Evolutionary conservation across 2,113 vertebrate genomes (phyloP).

Genomic region (Caloenas nicobarica): DNA sequence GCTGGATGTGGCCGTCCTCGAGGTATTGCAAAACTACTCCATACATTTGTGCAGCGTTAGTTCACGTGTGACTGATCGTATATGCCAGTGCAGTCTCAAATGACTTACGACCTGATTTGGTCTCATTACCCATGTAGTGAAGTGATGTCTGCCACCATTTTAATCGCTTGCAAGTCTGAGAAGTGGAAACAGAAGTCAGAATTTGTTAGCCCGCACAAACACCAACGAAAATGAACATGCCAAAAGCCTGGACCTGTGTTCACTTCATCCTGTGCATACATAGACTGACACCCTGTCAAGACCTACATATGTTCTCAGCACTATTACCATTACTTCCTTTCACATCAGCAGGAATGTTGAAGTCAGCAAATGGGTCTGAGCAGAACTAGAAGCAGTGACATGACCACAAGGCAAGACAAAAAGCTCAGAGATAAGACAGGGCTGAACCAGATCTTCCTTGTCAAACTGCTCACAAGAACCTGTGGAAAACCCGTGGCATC

Average conservation of each 20-base stretch:
- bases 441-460: background rate
- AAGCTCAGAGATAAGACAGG: background rate
- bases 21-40: background rate
- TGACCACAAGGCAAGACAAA: background rate
- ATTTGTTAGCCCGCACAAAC: background rate
- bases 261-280: background rate
- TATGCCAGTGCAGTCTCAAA: background rate
- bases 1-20: background rate
- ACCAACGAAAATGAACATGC: background rate
- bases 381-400: background rate
- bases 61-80: background rate
- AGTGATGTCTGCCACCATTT: background rate
- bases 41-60: background rate
- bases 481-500: background rate
- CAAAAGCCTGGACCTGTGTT: background rate
- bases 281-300: background rate
- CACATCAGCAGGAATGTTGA: no score
- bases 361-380: background rate
- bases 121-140: background rate
- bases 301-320: background rate
- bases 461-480: background rate
- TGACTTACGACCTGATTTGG: background rate
- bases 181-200: constrained; percentile 1
- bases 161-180: constrained; percentile 2
- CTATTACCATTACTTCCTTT: no score